phyloP scores from a whole-genome alignment of 2,888 invertebrate genomes.

The Morinoia aosen region DNA sequence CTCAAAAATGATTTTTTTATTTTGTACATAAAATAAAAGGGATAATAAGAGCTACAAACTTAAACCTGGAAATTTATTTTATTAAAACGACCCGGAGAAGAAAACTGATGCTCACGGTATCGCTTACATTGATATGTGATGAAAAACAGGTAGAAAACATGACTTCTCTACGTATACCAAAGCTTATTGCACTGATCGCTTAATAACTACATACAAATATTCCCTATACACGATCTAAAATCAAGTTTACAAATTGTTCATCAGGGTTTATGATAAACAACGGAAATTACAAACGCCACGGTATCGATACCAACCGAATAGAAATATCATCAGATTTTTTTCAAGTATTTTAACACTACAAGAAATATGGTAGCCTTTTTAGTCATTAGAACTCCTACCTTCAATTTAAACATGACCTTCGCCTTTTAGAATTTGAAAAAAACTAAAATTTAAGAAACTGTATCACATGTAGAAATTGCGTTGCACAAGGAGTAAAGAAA shows the following conservation, averaged over 20 bases:
- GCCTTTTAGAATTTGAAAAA: not conserved
- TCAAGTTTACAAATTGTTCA: not conserved
- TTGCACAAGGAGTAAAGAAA: not conserved
- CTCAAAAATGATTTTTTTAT: not conserved
- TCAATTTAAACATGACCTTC: too few relatives aligned
- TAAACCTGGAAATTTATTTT: not conserved
- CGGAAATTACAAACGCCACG: not conserved
- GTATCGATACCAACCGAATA: not conserved
- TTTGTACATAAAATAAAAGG: not conserved
- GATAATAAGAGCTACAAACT: not conserved
- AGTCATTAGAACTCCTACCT: too few relatives aligned
- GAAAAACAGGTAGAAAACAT: not conserved
- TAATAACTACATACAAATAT: not conserved
- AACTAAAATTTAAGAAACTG: not conserved
- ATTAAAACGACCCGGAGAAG: not conserved
- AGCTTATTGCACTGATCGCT: not conserved
- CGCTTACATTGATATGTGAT: not conserved
- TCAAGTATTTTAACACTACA: too few relatives aligned
- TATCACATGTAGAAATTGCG: not conserved
- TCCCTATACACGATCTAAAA: not conserved
- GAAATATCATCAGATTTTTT: not conserved
- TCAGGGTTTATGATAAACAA: not conserved
- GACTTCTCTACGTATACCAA: not conserved
- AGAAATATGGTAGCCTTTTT: too few relatives aligned
- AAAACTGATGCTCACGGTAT: not conserved